phyloP scores from a whole-genome alignment of 2,113 vertebrate species.

The Apteryx owenii region DNA sequence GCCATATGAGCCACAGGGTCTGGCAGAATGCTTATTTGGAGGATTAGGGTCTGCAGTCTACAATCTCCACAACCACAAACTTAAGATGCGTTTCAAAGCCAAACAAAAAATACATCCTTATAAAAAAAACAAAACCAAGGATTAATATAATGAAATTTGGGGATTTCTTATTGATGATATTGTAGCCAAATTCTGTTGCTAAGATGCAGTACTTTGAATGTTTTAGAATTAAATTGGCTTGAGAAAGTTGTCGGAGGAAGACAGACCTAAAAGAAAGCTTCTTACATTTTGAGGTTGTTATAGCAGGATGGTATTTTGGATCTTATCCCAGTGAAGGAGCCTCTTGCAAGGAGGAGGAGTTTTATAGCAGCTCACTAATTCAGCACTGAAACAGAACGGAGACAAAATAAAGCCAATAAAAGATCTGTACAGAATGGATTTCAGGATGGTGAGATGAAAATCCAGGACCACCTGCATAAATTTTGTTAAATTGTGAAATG shows the following conservation, averaged over 20 bases:
- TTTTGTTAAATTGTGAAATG: not conserved
- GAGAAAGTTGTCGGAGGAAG: not conserved
- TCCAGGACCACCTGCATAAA: not conserved
- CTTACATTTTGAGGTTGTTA: not conserved
- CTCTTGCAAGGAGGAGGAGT: not conserved
- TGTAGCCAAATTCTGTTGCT: not conserved
- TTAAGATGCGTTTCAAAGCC: not conserved
- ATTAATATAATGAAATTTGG: not conserved
- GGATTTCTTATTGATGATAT: not conserved
- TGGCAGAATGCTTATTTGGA: not conserved
- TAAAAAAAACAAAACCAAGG: not conserved
- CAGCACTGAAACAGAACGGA: not conserved
- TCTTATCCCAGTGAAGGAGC: not conserved
- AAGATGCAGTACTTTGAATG: not conserved
- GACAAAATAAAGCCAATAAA: not conserved
- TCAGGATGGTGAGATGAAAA: not conserved
- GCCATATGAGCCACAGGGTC: not conserved
- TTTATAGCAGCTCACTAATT: not conserved
- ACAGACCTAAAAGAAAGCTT: not conserved
- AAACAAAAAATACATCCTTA: not conserved
- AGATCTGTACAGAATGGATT: not conserved
- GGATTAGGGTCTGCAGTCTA: not conserved
- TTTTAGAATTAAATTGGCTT: not conserved
- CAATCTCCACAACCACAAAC: not conserved
- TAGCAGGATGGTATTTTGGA: not conserved